Percentiles rank a stretch among this genome's conserved stretches.
phyloP scores from a whole-genome alignment of 2,113 vertebrate genomes.

The Nansenia antarctica region DNA sequence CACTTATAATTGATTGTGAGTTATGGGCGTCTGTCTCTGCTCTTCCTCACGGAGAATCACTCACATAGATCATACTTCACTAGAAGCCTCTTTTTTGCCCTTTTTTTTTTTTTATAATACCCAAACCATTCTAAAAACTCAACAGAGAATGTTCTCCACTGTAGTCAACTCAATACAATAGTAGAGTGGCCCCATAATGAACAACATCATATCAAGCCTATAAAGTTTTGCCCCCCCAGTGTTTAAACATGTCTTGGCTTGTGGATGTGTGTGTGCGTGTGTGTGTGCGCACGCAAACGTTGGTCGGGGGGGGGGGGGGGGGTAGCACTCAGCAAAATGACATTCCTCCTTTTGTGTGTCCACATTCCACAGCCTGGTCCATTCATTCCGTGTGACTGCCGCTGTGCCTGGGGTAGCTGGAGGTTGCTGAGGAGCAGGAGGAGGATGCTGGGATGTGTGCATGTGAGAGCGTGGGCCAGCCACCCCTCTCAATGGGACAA shows the following conservation, averaged over 20 bases:
- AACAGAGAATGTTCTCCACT: not conserved
- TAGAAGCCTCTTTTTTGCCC: not conserved
- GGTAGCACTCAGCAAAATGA: conserved; percentile 69
- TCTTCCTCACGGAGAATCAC: not conserved
- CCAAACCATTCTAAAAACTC: not conserved
- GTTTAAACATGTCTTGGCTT: conserved; percentile 61
- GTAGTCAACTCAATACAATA: not conserved
- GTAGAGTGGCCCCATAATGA: conserved; percentile 13
- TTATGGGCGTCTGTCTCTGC: not conserved
- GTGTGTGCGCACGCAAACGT: conserved; percentile 26
- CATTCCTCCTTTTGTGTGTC: conserved; percentile 81
- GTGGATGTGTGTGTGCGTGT: conserved; percentile 32
- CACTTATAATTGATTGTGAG: too few species aligned
- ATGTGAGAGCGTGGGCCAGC: not conserved
- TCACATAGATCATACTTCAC: not conserved
- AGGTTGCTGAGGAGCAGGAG: conserved; percentile 55
- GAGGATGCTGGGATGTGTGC: not conserved
- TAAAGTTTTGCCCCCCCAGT: conserved; percentile 32
- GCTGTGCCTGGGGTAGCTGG: conserved; percentile 60
- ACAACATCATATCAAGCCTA: conserved; percentile 34
- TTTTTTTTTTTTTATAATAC: not conserved
- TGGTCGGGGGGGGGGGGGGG: conserved; percentile 51
- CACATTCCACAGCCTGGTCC: conserved; percentile 76
- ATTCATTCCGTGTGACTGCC: conserved; percentile 73
- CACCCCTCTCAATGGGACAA: not conserved